phyloP scores from a whole-genome alignment of 1,140 invertebrate species.

The Alviniconcha marisindica region DNA sequence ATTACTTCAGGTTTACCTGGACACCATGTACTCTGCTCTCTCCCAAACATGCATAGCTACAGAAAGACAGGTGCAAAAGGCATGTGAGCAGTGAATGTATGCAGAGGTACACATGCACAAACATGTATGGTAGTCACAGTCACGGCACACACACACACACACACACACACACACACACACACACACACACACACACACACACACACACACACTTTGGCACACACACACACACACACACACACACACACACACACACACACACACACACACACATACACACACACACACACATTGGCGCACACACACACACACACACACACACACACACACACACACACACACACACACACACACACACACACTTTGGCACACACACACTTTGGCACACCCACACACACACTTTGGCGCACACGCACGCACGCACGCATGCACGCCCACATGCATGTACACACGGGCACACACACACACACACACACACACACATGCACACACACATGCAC shows the following conservation, averaged over 20 bases:
- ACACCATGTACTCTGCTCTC: no score
- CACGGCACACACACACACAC: no score
- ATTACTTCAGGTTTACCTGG: no score
- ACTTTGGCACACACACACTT: not conserved
- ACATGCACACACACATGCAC: constrained; percentile 20
- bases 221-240: no score
- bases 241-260: not conserved
- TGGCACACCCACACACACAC: not conserved
- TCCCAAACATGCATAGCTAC: no score
- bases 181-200: no score
- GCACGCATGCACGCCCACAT: not conserved
- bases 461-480: constrained; percentile 27
- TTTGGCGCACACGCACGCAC: not conserved
- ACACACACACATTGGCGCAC: not conserved
- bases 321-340: not conserved
- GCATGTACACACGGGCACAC: not conserved
- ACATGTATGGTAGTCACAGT: no score
- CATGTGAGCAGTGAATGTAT: no score
- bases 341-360: not conserved
- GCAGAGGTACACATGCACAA: no score
- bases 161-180: no score
- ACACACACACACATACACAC: constrained; percentile 16
- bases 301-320: constrained; percentile 3
- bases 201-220: no score
- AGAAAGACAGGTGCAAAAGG: no score